Evolutionary conservation across 2,113 vertebrate genomes (phyloP).

Genomic region (Pelobates fuscus): DNA sequence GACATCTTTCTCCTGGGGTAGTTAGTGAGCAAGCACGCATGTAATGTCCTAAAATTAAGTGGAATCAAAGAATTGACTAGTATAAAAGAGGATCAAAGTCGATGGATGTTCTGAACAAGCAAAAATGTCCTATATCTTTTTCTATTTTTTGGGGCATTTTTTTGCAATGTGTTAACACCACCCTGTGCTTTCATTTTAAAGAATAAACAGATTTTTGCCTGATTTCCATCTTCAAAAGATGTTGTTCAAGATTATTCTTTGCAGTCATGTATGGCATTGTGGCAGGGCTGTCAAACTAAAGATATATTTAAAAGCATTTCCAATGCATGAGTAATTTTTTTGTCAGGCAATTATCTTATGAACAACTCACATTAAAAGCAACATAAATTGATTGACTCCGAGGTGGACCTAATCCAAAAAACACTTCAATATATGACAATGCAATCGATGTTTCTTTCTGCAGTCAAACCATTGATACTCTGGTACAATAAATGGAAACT

Average conservation of each 20-base stretch:
- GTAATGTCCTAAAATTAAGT: too few species aligned
- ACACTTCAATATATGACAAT: slow-evolving; percentile 41
- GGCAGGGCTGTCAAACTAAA: slow-evolving; percentile 33
- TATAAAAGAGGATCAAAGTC: too few species aligned
- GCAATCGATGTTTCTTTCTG: slow-evolving; percentile 39
- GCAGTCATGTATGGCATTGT: background rate
- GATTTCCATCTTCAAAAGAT: too few species aligned
- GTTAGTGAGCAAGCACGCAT: too few species aligned
- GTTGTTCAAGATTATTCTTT: background rate
- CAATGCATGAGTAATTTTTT: slow-evolving; percentile 37
- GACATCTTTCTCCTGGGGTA: too few species aligned
- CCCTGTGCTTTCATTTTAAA: too few species aligned
- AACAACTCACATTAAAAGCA: slow-evolving; percentile 45
- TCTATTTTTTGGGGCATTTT: too few species aligned
- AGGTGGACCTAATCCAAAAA: slow-evolving; percentile 44
- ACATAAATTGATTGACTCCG: slow-evolving; percentile 38
- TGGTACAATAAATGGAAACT: slow-evolving; percentile 26
- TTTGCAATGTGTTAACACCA: too few species aligned
- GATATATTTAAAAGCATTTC: slow-evolving; percentile 36
- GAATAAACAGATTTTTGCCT: too few species aligned
- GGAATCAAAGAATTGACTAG: too few species aligned
- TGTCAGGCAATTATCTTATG: slow-evolving; percentile 52
- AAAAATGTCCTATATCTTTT: too few species aligned
- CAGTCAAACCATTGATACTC: slow-evolving; percentile 22
- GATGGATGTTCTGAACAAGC: too few species aligned